Evolutionary conservation across 2,797 vertebrate species (phyloP), one percentile per base, ranked within the genome.

Genomic region (Acanthurus tractus): DNA sequence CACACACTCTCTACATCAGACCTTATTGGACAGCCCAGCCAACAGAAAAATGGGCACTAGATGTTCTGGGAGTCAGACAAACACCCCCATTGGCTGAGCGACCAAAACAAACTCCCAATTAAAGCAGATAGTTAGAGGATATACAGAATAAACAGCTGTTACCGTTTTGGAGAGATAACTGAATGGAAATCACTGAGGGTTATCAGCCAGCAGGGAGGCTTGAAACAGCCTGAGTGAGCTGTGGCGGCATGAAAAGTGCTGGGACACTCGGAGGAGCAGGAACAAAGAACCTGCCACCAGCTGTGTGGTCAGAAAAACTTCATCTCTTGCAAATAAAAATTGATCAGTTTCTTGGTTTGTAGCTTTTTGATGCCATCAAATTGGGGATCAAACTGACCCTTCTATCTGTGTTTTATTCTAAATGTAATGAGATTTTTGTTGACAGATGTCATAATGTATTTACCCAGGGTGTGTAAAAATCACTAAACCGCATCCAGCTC

Each of bases 81-180:
- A 76, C 69, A 34, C 6, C n/a, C 57, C 54, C 53, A 78, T 50
- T 76, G 84, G 81, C 79, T 61, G 57, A n/a, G 14, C 4, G 17
- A 73, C 78, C 80, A 79, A 82, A 83, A 73, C 78, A 79, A 83
- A 86, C 71, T 79, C 70, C 65, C 71, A 87, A 82, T 85, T 82
- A 81, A 74, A 77, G 79, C 36, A 17, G 69, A 81, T 68, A 67
- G 77, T 89, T 76, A 25, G 79, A 81, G 76, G 82, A 75, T 48
- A 25, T 74, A 70, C 79, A 74, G 73, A 64, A 72, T 52, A 70
- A 86, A 79, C 87, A 89, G 82, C 86, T 87, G 79, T 75, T 83
- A 18, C 59, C 36, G 13, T 46, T 88, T 81, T 79, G 78, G 81
- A 82, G 74, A 50, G 42, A 76, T 56, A 56, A 54, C 78, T 61